Base-by-base conservation (phyloP, 2,888 invertebrate genomes). In the Torymus tubicola region DNA sequence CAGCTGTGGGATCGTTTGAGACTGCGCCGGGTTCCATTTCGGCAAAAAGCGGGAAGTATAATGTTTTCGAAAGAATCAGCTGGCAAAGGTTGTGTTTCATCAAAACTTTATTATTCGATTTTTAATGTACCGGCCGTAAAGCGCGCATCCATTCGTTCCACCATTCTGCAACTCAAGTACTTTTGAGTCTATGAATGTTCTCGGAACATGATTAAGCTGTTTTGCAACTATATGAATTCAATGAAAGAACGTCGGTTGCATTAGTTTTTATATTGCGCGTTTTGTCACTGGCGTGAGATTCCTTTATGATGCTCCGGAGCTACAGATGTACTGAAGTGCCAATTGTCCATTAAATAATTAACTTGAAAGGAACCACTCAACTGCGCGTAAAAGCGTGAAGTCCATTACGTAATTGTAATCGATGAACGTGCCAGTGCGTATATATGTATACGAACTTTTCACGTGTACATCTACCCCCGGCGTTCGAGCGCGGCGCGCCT, bases 1-100 rank as follows among this genome's bases (percentile, higher is more conserved):
- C 50, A 24, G 21, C 55, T 42, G 16, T 3, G 55, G 60, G 21
- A 57, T 74, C 42, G n/a, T 68, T 52, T 31, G 50, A 64, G 58
- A 42, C 42, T 61, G 10, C 14, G 42, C 67, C 42, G 42, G 21
- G 58, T 57, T 65, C 50, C 12, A 50, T 74, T 74, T 74, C 65
- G 16, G 11, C 14, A 14, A 42, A 79, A 63, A 55, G 18, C 12
- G 57, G n/a, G 2, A 58, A 18, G 52, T 63, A 50, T 58, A 77
- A 76, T 77, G 58, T 58, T 64, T 72, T 61, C 18, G 31, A 76
- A 75, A 80, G 68, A 68, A 52, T 65, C 55, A 65, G 21, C 4
- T 68, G 42, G 8, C 1, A 42, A 42, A 42, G 55, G 50, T 71
- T 63, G 14, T 67, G 61, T 72, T 58, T 55, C 67, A 68, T 78